Evolutionary conservation across 2,797 vertebrate species (phyloP).

Genomic region (Rhinichthys osculus): DNA sequence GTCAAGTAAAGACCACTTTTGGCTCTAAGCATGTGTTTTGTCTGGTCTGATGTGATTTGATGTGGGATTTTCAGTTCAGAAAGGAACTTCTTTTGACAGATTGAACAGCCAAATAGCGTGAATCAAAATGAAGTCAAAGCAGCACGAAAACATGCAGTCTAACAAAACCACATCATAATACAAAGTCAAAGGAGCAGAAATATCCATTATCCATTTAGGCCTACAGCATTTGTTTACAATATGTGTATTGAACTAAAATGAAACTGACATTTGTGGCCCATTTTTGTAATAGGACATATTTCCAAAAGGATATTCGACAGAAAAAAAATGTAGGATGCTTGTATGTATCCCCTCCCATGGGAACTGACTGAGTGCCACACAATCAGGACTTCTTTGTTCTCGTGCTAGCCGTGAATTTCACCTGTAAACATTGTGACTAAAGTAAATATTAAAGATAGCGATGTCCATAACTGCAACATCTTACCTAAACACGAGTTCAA

Average conservation of each 20-base stretch:
- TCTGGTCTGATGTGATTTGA: not conserved
- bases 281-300: not conserved
- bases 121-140: not conserved
- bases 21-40: not conserved
- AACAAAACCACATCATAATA: not conserved
- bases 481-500: not conserved
- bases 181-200: not conserved
- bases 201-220: not conserved
- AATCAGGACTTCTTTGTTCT: not conserved
- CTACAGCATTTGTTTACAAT: not conserved
- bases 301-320: not conserved
- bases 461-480: not conserved
- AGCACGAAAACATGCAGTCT: not conserved
- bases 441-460: not conserved
- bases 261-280: not conserved
- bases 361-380: not conserved
- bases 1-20: not conserved
- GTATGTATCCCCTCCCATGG: not conserved
- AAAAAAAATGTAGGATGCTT: not conserved
- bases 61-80: not conserved
- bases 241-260: not conserved
- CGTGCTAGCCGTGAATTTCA: not conserved
- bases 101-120: not conserved
- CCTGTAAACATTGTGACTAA: not conserved
- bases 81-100: not conserved